Base-by-base conservation (phyloP, 2,888 invertebrate genomes). In the Strigamia maritima region DNA sequence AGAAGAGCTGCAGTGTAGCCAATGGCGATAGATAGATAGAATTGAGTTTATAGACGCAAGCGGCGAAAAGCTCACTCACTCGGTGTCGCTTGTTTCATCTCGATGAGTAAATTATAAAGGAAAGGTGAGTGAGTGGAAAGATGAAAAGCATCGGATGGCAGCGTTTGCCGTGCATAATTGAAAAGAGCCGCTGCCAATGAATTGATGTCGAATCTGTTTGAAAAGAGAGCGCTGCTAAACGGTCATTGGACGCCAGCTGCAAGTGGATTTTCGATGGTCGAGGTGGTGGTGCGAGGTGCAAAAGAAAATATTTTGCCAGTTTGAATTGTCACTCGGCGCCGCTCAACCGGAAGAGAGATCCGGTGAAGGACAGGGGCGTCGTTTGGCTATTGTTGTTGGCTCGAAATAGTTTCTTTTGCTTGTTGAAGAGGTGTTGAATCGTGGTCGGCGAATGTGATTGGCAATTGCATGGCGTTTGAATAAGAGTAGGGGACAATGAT, bases 21-120 rank as follows among this genome's bases (percentile, higher is more conserved):
- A 65, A 65, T 65, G 60, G 60, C n/a, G n/a, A n/a, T n/a, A n/a
- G n/a, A n/a, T n/a, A n/a, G n/a, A n/a, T n/a, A n/a, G n/a, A n/a
- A n/a, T n/a, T n/a, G n/a, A n/a, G n/a, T n/a, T n/a, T n/a, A n/a
- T n/a, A n/a, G n/a, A n/a, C n/a, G n/a, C n/a, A n/a, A n/a, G n/a
- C n/a, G n/a, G n/a, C 60, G 60, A 65, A 24, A 65, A 65, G 22
- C 22, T 65, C 60, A 65, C 60, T 65, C 60, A 65, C 60, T 65
- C 60, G 19, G 24, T 22, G n/a, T 49, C 49, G 49, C 49, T 10
- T 35, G 19, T 65, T 65, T 65, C 12, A 65, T 65, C 60, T 22
- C 49, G 0, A 24, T 65, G 60, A 65, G 2, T 65, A 65, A 65
- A 65, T 65, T 65, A 65, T 65, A 65, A 65, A 65, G 60, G 60